Conservation (phyloP, 2,113 vertebrate species). For the Onychostruthus taczanowskii region DNA sequence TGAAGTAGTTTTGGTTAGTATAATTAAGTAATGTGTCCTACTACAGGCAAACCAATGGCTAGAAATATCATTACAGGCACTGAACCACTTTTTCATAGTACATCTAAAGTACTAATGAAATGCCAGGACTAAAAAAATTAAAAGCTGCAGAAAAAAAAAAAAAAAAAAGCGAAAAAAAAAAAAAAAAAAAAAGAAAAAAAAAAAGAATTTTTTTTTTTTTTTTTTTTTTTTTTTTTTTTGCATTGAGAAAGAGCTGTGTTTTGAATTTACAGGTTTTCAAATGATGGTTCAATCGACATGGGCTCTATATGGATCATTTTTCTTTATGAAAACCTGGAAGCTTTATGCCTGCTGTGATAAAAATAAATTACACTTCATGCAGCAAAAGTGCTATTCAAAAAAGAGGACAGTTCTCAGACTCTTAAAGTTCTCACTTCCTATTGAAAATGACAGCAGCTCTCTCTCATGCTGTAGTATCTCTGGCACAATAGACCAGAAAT, state of each 20-base stretch:
- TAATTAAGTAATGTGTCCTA: neutral
- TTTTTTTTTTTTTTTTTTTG: too few relatives aligned
- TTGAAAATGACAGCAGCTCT: constrained; percentile 58
- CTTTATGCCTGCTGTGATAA: constrained; percentile 63
- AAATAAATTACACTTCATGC: constrained; percentile 65
- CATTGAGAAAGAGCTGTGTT: neutral
- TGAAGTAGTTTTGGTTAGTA: neutral
- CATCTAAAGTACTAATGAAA: neutral
- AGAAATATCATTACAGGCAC: neutral
- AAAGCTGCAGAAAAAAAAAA: neutral
- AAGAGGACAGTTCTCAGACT: constrained; percentile 62
- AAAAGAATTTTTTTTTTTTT: too few relatives aligned
- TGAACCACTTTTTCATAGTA: neutral
- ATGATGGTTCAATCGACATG: constrained; percentile 26
- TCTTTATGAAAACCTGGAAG: constrained; percentile 64
- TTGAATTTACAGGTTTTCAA: constrained; percentile 53
- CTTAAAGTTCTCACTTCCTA: constrained; percentile 59
- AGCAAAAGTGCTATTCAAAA: constrained; percentile 66
- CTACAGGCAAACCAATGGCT: neutral
- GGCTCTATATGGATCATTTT: constrained; percentile 49
- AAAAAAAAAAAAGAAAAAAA: too few relatives aligned
- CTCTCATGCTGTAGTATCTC: constrained; percentile 53
- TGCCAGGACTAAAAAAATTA: neutral
- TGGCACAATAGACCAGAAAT: constrained; percentile 61
- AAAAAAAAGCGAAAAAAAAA: too few relatives aligned